phyloP scores from a whole-genome alignment of 1,140 invertebrate species.

The Cydia strobilella region DNA sequence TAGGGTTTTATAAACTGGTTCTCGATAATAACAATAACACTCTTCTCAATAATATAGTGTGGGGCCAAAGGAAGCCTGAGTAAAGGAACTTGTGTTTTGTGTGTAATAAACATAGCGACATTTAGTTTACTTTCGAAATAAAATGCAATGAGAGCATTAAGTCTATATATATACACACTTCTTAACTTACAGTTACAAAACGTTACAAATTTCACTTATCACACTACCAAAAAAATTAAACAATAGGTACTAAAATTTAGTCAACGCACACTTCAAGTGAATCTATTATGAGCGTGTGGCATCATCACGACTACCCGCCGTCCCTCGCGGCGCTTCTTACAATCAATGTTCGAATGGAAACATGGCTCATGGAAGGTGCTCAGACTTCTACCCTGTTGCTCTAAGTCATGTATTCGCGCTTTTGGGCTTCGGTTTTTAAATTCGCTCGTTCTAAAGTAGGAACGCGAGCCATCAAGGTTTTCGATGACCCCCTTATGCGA shows the following conservation, averaged over 20 bases:
- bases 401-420: slow-evolving; percentile 51
- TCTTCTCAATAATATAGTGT: no score
- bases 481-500: slow-evolving; percentile 64
- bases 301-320: background rate
- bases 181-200: slow-evolving; percentile 43
- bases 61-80: no score
- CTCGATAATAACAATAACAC: no score
- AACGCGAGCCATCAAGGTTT: slow-evolving; percentile 59
- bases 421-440: slow-evolving; percentile 53
- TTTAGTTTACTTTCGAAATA: background rate
- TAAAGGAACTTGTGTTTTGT: no score
- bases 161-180: slow-evolving; percentile 14
- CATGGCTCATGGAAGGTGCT: slow-evolving; percentile 71
- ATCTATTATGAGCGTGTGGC: background rate
- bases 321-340: slow-evolving; percentile 52
- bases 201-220: slow-evolving; percentile 67
- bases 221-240: slow-evolving; percentile 61
- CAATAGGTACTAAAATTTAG: slow-evolving; percentile 9
- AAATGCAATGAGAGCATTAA: background rate
- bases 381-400: slow-evolving; percentile 59
- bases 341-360: slow-evolving; percentile 66
- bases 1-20: no score
- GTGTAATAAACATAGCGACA: no score
- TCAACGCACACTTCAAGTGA: background rate
- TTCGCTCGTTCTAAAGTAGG: slow-evolving; percentile 59